phyloP scores from a whole-genome alignment of 1,140 invertebrate species.

The Megathymus violae region DNA sequence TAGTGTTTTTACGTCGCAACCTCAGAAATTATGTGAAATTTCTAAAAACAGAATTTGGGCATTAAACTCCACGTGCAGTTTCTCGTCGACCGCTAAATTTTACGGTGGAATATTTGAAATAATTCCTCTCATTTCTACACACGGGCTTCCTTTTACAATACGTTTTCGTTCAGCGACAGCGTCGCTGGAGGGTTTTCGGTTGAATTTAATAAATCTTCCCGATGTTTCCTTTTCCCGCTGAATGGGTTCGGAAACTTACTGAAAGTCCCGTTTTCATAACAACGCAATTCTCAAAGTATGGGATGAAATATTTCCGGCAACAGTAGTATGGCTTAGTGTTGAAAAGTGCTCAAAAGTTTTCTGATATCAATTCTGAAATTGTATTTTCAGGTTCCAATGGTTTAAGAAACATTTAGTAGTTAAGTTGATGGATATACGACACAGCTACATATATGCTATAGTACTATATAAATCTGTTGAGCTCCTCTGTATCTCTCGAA shows the following conservation, averaged over 20 bases:
- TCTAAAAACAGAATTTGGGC: slow-evolving; percentile 10
- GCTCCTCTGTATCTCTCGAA: no score
- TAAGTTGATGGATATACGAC: no score
- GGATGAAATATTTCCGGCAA: slow-evolving; percentile 22
- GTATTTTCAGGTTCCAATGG: no score
- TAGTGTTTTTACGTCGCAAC: neutral
- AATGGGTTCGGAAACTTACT: slow-evolving; percentile 15
- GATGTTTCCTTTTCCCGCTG: slow-evolving; percentile 17
- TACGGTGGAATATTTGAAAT: slow-evolving; percentile 17
- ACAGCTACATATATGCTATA: no score
- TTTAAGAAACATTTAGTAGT: no score
- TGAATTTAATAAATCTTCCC: slow-evolving; percentile 13
- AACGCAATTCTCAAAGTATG: slow-evolving; percentile 17
- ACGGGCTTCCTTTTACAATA: slow-evolving; percentile 20
- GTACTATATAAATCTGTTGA: no score
- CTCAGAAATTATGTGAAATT: slow-evolving; percentile 11
- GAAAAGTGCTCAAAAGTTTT: slow-evolving; percentile 10
- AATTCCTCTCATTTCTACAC: slow-evolving; percentile 27
- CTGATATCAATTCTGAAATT: neutral
- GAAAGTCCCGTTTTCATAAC: slow-evolving; percentile 24
- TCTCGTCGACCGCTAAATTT: slow-evolving; percentile 23
- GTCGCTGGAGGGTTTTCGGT: slow-evolving; percentile 3
- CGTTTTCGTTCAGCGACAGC: slow-evolving; percentile 17
- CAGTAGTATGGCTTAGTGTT: slow-evolving; percentile 7
- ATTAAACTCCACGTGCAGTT: slow-evolving; percentile 14